Base-by-base conservation (phyloP, 2,888 invertebrate species). In the Leptopilina drosophilae region DNA sequence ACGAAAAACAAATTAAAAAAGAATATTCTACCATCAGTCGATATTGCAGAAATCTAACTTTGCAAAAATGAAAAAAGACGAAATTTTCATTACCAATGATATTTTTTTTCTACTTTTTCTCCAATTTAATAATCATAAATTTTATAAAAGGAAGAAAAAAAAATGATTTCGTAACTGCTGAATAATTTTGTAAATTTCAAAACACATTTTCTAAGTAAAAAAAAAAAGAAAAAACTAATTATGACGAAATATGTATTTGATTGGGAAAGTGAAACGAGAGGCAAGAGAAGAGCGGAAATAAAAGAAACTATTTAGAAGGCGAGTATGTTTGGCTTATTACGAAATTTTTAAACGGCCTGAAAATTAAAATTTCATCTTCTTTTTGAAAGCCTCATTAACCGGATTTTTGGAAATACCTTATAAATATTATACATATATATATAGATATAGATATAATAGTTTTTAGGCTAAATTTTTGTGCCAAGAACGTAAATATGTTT, bases 391-490 rank as follows among this genome's bases (percentile, higher is more conserved):
- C 73, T 73, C 33, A 33, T 33, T 5, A 33, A n/a, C 73, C 56
- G 26, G 56, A 59, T 64, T 64, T 49, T 77, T 82, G 79, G 77
- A 14, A 53, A 49, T 11, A 56, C 77, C 69, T 11, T 46, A 9
- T 46, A 46, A 9, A 49, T 49, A 49, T 49, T 11, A 49, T 46
- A 46, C 9, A 46, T 11, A 49, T 49, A 49, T 49, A 49, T 46
- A 46, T 5, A 46, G 1, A 49, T 49, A 49, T 49, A 49, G 11
- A 49, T 49, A 49, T 49, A 49, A 11, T 33, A 33, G 33, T 33
- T 49, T 49, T 80, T 80, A 81, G 77, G 82, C 75, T 82, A 86
- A 83, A 83, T 87, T 82, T 42, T 82, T 87, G 87, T 87, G 87
- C 87, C 87, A 87, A 87, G 83, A 84, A 42, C 42, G 42, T 42